Evolutionary conservation across 2,113 vertebrate species (phyloP), one percentile per base, ranked within the genome.

Genomic region (Catharus fuscescens): DNA sequence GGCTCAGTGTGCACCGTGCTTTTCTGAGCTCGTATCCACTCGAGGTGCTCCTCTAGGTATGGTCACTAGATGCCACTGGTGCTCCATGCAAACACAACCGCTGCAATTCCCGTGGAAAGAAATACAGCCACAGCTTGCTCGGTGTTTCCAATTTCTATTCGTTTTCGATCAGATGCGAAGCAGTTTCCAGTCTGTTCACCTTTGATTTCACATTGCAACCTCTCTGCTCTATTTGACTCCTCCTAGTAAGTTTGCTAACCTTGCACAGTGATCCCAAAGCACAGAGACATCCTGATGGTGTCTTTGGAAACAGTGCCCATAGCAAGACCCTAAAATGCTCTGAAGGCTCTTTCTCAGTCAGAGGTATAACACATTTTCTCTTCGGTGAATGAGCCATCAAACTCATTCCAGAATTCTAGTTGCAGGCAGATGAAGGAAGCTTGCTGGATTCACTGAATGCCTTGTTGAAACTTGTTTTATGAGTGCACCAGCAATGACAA

Each of bases 31-130:
- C 23, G 0, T 3, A 14, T 1, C 14, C 6, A 5, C 18, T 15
- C 3, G 0, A 1, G 66, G 77, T 18, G 61, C 48, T 67, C 29
- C 73, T 81, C 80, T 14, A 1, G 5, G 4, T 1, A 3, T 4
- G 2, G 81, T 94, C 98, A 86, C 97, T 97, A 98, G 98, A 67
- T 97, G 98, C 28, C 98, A 73, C 90, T 98, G 80, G 92, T 94
- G 97, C 78, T 86, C 96, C 91, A 71, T 0, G 20, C 28, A 92
- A 77, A 69, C 15, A 14, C 64, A 26, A 2, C 25, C 0, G 18
- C 28, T 0, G 20, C 67, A 14, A 2, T 7, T 42, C 29, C 15
- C 10, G 38, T 0, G 32, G 38, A 26, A 23, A 45, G 36, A 59
- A 32, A 20, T 5, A 4, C 5, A 14, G 31, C 16, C 8, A 0